Evolutionary conservation across 2,113 vertebrate species (phyloP).

Genomic region (Psammodynastes pulverulentus): DNA sequence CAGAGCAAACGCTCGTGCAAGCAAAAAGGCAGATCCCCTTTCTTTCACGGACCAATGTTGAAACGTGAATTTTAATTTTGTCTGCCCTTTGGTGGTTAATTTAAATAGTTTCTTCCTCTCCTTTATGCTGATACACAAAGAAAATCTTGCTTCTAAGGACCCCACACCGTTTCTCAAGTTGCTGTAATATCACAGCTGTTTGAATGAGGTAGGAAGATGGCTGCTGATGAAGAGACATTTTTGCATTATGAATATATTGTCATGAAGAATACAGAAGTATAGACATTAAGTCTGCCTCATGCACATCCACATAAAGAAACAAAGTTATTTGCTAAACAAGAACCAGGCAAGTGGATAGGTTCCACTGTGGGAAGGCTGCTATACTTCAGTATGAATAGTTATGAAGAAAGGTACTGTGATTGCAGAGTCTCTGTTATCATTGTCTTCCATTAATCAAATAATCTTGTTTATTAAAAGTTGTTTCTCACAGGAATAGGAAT

Average conservation of each 20-base stretch:
- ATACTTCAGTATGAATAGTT: constrained; percentile 1
- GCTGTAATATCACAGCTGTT: background rate
- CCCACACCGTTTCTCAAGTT: background rate
- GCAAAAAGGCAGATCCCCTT: background rate
- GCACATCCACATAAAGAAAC: background rate
- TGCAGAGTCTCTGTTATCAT: background rate
- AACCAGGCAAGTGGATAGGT: background rate
- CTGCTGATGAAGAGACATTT: background rate
- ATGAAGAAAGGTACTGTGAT: background rate
- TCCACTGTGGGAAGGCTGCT: background rate
- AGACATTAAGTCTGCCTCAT: background rate
- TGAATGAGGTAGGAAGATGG: background rate
- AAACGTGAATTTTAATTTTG: constrained; percentile 19
- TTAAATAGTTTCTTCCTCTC: background rate
- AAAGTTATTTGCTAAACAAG: background rate
- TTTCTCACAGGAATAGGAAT: constrained; percentile 5
- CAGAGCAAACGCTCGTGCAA: background rate
- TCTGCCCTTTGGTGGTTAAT: background rate
- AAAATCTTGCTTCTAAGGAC: constrained; percentile 16
- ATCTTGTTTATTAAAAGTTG: background rate
- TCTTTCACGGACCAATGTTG: constrained; percentile 8
- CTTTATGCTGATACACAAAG: background rate
- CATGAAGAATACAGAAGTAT: background rate
- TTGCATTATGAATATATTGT: background rate
- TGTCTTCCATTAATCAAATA: constrained; percentile 13